Evolutionary conservation across 2,113 vertebrate species (phyloP).

Genomic region (Gambusia holbrooki): DNA sequence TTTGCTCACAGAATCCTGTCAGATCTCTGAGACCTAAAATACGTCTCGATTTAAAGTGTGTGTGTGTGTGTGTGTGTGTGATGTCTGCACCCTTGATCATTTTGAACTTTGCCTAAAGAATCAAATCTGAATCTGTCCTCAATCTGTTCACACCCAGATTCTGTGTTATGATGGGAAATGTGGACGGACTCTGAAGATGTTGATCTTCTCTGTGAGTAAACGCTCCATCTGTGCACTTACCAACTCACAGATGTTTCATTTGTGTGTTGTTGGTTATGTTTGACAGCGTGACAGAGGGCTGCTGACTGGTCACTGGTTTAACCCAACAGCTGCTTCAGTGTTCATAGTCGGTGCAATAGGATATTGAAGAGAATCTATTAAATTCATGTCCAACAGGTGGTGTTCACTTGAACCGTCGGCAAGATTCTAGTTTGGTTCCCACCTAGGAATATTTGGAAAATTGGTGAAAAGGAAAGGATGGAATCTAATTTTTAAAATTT

Average conservation of each 20-base stretch:
- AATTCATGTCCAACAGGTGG: no score
- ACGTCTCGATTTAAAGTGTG: neutral
- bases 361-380: no score
- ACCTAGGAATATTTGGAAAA: no score
- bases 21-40: neutral
- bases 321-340: no score
- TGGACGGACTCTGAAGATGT: neutral
- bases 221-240: neutral
- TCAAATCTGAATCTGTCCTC: neutral
- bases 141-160: neutral
- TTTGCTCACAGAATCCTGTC: neutral
- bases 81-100: neutral
- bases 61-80: neutral
- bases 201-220: neutral
- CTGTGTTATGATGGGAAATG: neutral
- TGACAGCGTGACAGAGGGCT: no score
- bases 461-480: no score
- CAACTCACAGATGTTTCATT: neutral
- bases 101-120: neutral
- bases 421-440: no score
- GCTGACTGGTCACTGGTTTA: no score
- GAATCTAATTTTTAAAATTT: no score
- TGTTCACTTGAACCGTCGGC: no score
- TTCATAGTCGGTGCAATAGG: no score
- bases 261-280: neutral